These are phyloP conservation scores for Xanthia togata DNA, from an alignment of 2,888 invertebrate genomes.

Conservation along the genomic window DNA sequence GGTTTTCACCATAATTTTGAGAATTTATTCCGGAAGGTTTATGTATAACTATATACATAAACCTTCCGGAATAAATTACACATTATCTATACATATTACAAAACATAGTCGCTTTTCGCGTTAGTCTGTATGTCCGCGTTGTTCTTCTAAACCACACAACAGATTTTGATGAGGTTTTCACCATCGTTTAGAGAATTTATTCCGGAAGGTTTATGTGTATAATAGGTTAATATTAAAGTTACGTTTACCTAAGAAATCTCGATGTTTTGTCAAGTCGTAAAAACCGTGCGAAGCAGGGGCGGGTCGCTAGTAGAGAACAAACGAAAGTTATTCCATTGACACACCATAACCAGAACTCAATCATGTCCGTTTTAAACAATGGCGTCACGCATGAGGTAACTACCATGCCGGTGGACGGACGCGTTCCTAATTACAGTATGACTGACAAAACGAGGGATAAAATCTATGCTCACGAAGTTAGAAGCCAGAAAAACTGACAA, in stretches of 20 bases:
- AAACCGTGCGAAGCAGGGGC: neutral
- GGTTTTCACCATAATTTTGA: no score
- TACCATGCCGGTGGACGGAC: neutral
- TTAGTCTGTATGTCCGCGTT: no score
- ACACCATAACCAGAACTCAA: conserved; percentile 17
- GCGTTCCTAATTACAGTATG: neutral
- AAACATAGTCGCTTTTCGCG: no score
- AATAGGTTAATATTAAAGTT: no score
- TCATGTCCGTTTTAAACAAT: conserved; percentile 27
- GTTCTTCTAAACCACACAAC: no score
- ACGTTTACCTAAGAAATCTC: neutral
- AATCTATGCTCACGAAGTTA: neutral
- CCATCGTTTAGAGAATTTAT: no score
- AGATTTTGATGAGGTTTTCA: no score
- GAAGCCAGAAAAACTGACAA: neutral
- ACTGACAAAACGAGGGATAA: neutral
- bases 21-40: no score
- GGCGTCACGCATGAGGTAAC: conserved; percentile 10
- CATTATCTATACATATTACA: neutral
- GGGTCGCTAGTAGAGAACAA: conserved; percentile 9
- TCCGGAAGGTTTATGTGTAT: no score
- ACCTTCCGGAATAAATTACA: no score
- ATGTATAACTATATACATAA: no score
- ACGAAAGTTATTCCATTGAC: conserved; percentile 47
- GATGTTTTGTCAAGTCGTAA: neutral